These are phyloP conservation scores for Lonchura striata DNA, from an alignment of 2,113 vertebrate species.

Conservation along the genomic window DNA sequence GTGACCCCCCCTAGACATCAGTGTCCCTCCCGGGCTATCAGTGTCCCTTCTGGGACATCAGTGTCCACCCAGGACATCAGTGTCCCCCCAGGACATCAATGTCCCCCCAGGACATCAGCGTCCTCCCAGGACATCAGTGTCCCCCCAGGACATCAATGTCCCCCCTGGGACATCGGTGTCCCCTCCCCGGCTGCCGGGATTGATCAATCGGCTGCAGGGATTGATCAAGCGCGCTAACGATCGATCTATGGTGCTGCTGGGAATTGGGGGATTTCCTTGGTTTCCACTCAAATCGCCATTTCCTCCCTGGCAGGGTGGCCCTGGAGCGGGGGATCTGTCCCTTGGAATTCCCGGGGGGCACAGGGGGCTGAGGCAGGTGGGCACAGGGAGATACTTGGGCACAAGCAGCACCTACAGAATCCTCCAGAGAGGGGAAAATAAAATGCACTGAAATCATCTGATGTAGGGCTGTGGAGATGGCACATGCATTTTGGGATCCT, in stretches of 20 bases:
- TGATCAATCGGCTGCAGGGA: too few relatives aligned
- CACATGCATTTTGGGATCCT: not conserved
- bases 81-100: too few relatives aligned
- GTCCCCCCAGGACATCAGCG: too few relatives aligned
- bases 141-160: too few relatives aligned
- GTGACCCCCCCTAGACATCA: too few relatives aligned
- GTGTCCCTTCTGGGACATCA: too few relatives aligned
- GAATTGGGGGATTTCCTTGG: not conserved
- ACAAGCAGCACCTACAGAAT: rapidly evolving
- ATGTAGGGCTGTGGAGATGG: rapidly evolving
- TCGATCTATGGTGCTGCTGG: not conserved
- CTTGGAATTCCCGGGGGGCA: not conserved
- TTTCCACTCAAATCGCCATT: not conserved
- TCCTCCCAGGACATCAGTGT: too few relatives aligned
- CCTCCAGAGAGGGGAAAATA: not conserved
- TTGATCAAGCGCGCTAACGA: not conserved
- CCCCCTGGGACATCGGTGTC: too few relatives aligned
- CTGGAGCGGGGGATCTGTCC: not conserved
- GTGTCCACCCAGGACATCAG: too few relatives aligned
- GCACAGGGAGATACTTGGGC: rapidly evolving
- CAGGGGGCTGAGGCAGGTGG: rapidly evolving
- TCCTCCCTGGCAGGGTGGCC: not conserved
- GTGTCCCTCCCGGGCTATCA: too few relatives aligned
- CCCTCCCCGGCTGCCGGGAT: too few relatives aligned
- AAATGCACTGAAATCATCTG: not conserved